Conservation (phyloP, 1,140 invertebrate species). For the Oedothorax gibbosus region DNA sequence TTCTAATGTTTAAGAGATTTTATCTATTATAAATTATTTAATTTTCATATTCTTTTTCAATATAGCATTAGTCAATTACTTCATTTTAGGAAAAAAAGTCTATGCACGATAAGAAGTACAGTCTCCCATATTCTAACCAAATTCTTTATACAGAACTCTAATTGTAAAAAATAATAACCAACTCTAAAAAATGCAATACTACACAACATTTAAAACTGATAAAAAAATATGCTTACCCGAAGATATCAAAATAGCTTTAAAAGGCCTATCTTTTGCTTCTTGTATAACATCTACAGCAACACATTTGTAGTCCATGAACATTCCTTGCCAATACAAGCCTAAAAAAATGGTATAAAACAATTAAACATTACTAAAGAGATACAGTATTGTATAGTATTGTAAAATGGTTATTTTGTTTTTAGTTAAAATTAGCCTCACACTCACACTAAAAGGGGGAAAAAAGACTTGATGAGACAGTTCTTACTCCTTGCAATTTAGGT, state of each 20-base stretch:
- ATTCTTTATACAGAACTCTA: background rate
- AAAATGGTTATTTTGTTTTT: background rate
- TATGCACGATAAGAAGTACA: background rate
- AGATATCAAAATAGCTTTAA: constrained; percentile 64
- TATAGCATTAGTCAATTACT: background rate
- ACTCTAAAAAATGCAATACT: background rate
- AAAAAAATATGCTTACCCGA: constrained; percentile 51
- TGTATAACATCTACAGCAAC: constrained; percentile 67
- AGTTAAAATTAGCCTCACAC: background rate
- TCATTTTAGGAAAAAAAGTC: background rate
- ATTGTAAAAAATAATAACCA: background rate
- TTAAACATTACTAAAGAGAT: background rate
- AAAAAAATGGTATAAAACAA: background rate
- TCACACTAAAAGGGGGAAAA: background rate
- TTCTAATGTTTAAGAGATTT: background rate
- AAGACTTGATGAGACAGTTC: background rate
- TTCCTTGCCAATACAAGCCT: constrained; percentile 63
- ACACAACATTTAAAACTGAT: background rate
- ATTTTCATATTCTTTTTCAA: background rate
- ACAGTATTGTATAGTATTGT: background rate
- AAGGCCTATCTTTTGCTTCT: constrained; percentile 67
- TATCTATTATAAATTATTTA: background rate
- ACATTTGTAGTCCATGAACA: constrained; percentile 69
- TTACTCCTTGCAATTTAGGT: background rate
- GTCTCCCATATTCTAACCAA: background rate